A percentile compares a stretch with the other conserved stretches of the same genome.
These are phyloP conservation scores for Fulmarus glacialis DNA, from an alignment of 2,113 vertebrate genomes.

Conservation along the genomic window DNA sequence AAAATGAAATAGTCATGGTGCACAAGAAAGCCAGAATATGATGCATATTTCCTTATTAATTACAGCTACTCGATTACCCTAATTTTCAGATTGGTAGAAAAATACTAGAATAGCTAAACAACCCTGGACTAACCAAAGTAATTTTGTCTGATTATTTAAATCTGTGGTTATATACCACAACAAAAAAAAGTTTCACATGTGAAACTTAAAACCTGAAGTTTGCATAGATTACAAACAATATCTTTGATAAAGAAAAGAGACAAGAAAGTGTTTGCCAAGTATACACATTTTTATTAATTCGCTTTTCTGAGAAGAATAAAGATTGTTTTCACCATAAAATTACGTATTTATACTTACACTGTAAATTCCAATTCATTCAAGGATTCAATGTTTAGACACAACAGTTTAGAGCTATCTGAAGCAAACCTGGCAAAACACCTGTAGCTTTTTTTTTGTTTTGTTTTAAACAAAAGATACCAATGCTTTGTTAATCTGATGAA, in stretches of 20 bases:
- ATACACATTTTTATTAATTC: constrained; percentile 17
- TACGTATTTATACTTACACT: not conserved
- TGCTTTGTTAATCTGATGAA: not conserved
- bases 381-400: not conserved
- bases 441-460: not conserved
- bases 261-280: constrained; percentile 30
- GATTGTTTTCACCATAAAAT: not conserved
- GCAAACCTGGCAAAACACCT: constrained; percentile 16
- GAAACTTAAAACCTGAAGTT: not conserved
- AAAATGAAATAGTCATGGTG: not conserved
- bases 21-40: not conserved
- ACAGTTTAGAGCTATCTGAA: not conserved
- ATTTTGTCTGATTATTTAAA: not conserved
- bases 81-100: not conserved
- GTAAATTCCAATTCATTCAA: not conserved
- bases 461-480: not conserved
- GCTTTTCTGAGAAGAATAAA: not conserved
- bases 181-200: not conserved
- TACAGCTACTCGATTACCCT: not conserved
- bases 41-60: not conserved
- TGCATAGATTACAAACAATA: not conserved
- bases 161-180: not conserved
- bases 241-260: constrained; percentile 30
- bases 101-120: not conserved
- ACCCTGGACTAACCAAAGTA: not conserved